phyloP scores from a whole-genome alignment of 2,797 vertebrate genomes.

The Oreortyx pictus region DNA sequence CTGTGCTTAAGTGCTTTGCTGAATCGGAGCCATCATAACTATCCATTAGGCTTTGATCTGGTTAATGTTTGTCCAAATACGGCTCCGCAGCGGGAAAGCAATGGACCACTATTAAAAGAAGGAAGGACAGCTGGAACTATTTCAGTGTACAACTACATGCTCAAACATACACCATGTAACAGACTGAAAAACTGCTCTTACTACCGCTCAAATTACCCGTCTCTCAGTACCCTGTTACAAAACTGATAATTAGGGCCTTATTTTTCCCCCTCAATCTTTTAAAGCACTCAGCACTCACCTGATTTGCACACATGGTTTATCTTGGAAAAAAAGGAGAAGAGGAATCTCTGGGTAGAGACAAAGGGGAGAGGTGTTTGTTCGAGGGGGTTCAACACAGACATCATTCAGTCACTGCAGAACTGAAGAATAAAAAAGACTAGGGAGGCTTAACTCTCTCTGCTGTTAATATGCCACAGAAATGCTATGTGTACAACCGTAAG shows the following conservation, averaged over 20 bases:
- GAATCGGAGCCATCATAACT: slow-evolving; percentile 68
- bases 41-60: slow-evolving; percentile 75
- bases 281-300: slow-evolving; percentile 38
- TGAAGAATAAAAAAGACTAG: neutral
- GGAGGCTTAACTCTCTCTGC: slow-evolving; percentile 45
- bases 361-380: slow-evolving; percentile 57
- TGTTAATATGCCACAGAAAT: slow-evolving; percentile 7
- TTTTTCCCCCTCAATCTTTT: neutral
- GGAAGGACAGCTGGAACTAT: slow-evolving; percentile 70
- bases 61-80: slow-evolving; percentile 75
- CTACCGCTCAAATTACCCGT: slow-evolving; percentile 15
- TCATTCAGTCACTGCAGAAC: slow-evolving; percentile 8
- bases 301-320: slow-evolving; percentile 43
- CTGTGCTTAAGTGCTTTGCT: slow-evolving; percentile 67
- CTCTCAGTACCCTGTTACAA: slow-evolving; percentile 14
- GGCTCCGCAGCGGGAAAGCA: slow-evolving; percentile 62
- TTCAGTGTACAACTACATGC: slow-evolving; percentile 53
- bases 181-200: slow-evolving; percentile 21
- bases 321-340: slow-evolving; percentile 61
- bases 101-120: slow-evolving; percentile 70
- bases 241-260: slow-evolving; percentile 39
- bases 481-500: neutral
- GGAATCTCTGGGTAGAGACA: neutral
- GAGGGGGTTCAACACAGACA: slow-evolving; percentile 49
- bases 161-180: slow-evolving; percentile 50